A percentile compares a stretch with the other conserved stretches of the same genome.
Conservation (phyloP, 2,888 invertebrate genomes). For the Epsilonema sp. region DNA sequence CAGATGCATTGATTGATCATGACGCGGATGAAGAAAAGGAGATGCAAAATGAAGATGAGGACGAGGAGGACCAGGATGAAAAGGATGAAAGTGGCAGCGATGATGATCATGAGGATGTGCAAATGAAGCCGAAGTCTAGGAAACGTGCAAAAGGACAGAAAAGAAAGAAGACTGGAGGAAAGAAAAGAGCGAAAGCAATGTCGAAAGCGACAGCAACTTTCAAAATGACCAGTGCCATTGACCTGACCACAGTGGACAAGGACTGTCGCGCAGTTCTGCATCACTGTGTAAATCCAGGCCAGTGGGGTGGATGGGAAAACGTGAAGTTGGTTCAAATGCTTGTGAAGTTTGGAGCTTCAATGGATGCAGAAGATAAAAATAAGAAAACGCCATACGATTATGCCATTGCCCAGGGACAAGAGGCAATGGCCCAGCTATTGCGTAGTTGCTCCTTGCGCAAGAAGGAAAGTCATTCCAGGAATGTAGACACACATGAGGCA, state of each 20-base stretch:
- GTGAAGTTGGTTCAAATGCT: slow-evolving; percentile 28
- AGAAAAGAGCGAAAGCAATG: too few species aligned
- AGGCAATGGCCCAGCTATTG: neutral
- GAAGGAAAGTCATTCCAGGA: neutral
- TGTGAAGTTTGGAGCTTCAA: slow-evolving; percentile 5
- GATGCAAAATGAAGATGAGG: slow-evolving; percentile 4
- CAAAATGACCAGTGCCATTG: too few species aligned
- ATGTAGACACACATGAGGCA: too few species aligned
- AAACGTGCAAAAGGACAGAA: too few species aligned
- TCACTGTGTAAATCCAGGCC: slow-evolving; percentile 29
- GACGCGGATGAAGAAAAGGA: slow-evolving; percentile 10
- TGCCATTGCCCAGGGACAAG: neutral
- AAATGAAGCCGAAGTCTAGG: too few species aligned
- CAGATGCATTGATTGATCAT: too few species aligned
- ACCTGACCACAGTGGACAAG: slow-evolving; percentile 23
- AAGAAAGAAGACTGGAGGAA: too few species aligned
- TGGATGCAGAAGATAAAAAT: neutral
- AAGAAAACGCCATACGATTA: neutral
- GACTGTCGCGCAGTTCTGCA: slow-evolving; percentile 31
- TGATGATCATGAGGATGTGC: too few species aligned
- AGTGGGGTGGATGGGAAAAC: slow-evolving; percentile 30
- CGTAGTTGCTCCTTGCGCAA: neutral
- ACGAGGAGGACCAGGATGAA: slow-evolving; percentile 6
- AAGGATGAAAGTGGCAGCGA: neutral
- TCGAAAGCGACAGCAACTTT: slow-evolving; percentile 19